phyloP scores from a whole-genome alignment of 1,140 invertebrate species.

The Halyomorpha halys region DNA sequence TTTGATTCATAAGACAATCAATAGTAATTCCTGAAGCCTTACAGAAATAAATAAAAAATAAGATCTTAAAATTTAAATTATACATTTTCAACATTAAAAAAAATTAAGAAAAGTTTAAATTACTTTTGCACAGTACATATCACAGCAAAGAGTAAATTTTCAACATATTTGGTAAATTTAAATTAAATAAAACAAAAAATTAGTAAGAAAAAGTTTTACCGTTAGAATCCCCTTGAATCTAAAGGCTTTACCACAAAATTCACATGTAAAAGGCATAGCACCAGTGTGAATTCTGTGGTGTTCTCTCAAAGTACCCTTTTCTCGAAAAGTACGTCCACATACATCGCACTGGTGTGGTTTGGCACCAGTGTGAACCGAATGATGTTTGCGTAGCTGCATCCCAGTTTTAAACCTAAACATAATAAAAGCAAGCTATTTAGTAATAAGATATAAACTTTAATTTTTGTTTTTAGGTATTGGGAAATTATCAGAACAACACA shows the following conservation, averaged over 20 bases:
- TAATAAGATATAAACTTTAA: neutral
- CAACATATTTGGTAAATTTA: no score
- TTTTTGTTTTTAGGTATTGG: no score
- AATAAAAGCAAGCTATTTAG: neutral
- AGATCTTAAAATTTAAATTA: no score
- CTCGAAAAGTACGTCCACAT: slow-evolving; percentile 58
- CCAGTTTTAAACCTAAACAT: slow-evolving; percentile 41
- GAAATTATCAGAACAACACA: no score
- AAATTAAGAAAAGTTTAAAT: no score
- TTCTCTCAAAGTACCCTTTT: slow-evolving; percentile 48
- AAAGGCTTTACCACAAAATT: slow-evolving; percentile 58
- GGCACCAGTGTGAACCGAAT: slow-evolving; percentile 52
- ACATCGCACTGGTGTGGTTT: slow-evolving; percentile 64
- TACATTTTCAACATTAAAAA: no score
- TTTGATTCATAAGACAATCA: no score
- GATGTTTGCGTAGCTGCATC: slow-evolving; percentile 44
- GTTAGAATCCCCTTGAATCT: slow-evolving; percentile 42
- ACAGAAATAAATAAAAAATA: no score
- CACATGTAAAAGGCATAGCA: slow-evolving; percentile 67
- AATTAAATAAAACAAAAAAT: neutral
- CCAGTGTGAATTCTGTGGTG: slow-evolving; percentile 67
- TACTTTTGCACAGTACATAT: no score
- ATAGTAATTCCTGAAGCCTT: no score
- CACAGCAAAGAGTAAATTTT: no score
- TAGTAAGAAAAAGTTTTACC: slow-evolving; percentile 21